Evolutionary conservation across 2,113 vertebrate genomes (phyloP).

Genomic region (Poecilia latipinna): DNA sequence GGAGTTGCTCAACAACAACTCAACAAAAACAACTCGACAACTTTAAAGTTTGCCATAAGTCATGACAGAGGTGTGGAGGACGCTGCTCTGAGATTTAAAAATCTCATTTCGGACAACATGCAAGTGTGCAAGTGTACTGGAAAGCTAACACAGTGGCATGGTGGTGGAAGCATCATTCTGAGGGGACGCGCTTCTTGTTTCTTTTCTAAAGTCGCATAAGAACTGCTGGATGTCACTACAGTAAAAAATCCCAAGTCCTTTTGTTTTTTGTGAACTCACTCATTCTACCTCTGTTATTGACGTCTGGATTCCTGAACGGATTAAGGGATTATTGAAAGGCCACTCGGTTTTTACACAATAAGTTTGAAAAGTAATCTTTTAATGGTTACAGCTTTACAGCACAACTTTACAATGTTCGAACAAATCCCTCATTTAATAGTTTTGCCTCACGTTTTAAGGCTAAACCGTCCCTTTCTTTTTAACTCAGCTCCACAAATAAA

Average conservation of each 20-base stretch:
- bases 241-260: not conserved
- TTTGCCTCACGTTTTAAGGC: not conserved
- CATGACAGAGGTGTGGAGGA: not conserved
- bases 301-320: constrained; percentile 71
- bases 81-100: not conserved
- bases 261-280: not conserved
- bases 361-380: constrained; percentile 39
- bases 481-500: too few species aligned
- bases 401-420: not conserved
- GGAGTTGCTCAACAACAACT: not conserved
- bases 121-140: not conserved
- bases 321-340: constrained; percentile 76
- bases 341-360: constrained; percentile 35
- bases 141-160: not conserved
- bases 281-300: not conserved
- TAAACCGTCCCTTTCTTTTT: too few species aligned
- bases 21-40: not conserved
- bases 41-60: not conserved
- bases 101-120: too few species aligned
- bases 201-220: not conserved
- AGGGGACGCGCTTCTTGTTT: not conserved
- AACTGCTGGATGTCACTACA: not conserved
- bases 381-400: not conserved
- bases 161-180: not conserved
- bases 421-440: not conserved